Conservation (phyloP, 2,888 invertebrate species). For the Carabus problematicus region DNA sequence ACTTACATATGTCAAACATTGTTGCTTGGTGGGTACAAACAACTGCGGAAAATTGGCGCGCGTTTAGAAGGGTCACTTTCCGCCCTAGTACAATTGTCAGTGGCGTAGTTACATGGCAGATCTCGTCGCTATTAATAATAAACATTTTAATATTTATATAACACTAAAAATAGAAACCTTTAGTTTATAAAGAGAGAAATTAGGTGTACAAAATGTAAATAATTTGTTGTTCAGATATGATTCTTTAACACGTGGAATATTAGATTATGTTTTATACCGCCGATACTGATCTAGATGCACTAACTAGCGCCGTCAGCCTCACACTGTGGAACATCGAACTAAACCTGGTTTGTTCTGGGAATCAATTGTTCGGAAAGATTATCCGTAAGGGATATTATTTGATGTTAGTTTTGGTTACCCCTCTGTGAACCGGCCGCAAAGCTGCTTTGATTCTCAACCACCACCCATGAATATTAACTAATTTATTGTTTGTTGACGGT, state of each 20-base stretch:
- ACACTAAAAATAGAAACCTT: no score
- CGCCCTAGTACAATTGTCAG: neutral
- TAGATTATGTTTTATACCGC: neutral
- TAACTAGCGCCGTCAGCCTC: neutral
- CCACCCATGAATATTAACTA: slow-evolving; percentile 41
- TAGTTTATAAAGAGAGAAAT: no score
- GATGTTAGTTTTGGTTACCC: slow-evolving; percentile 40
- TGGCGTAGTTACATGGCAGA: neutral
- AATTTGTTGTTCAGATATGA: neutral
- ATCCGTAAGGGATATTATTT: slow-evolving; percentile 51
- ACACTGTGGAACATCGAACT: neutral
- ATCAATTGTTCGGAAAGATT: slow-evolving; percentile 59
- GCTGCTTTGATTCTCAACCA: slow-evolving; percentile 23
- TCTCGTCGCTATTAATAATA: no score
- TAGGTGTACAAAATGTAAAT: no score
- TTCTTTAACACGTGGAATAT: neutral
- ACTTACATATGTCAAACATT: slow-evolving; percentile 59
- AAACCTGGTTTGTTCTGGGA: slow-evolving; percentile 4
- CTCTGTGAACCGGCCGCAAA: slow-evolving; percentile 34
- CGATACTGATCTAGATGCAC: neutral
- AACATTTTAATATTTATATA: no score
- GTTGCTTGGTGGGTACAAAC: slow-evolving; percentile 46
- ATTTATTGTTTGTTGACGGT: slow-evolving; percentile 43
- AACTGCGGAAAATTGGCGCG: slow-evolving; percentile 32
- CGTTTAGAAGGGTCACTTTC: slow-evolving; percentile 1